phyloP scores from a whole-genome alignment of 2,888 invertebrate genomes.

The Hirtodrosophila cameraria region DNA sequence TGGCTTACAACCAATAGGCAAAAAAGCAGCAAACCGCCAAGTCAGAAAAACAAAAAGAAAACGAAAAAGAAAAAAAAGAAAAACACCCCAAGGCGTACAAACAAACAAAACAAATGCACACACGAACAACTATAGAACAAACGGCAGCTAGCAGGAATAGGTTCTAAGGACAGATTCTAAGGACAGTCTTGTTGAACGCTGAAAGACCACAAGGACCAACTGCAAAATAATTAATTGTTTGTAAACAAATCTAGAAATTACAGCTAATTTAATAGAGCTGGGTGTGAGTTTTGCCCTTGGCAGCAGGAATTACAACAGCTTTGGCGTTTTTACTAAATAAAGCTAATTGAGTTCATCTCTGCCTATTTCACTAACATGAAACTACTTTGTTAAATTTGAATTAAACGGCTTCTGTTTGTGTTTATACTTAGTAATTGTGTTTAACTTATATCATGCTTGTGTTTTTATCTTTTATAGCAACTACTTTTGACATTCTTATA shows the following conservation, averaged over 20 bases:
- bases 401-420: too few species aligned
- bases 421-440: too few species aligned
- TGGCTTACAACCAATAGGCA: slow-evolving; percentile 2
- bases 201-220: slow-evolving; percentile 5
- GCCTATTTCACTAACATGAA: too few species aligned
- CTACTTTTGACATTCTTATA: too few species aligned
- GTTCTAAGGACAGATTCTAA: slow-evolving; percentile 4
- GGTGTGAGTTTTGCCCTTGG: slow-evolving; percentile 9
- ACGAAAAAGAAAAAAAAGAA: too few species aligned
- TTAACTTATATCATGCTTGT: too few species aligned
- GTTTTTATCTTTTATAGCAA: too few species aligned
- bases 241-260: slow-evolving; percentile 62
- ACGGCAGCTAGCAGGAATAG: neutral
- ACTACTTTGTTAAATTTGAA: too few species aligned
- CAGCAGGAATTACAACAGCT: neutral
- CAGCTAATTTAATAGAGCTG: slow-evolving; percentile 50
- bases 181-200: neutral
- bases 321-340: neutral
- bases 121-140: neutral
- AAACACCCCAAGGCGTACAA: neutral
- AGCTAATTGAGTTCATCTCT: slow-evolving; percentile 7
- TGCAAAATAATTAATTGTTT: slow-evolving; percentile 69
- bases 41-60: too few species aligned
- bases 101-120: neutral
- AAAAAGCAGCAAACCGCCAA: slow-evolving; percentile 4